phyloP scores from a whole-genome alignment of 1,140 invertebrate species.

The Scylla paramamosain region DNA sequence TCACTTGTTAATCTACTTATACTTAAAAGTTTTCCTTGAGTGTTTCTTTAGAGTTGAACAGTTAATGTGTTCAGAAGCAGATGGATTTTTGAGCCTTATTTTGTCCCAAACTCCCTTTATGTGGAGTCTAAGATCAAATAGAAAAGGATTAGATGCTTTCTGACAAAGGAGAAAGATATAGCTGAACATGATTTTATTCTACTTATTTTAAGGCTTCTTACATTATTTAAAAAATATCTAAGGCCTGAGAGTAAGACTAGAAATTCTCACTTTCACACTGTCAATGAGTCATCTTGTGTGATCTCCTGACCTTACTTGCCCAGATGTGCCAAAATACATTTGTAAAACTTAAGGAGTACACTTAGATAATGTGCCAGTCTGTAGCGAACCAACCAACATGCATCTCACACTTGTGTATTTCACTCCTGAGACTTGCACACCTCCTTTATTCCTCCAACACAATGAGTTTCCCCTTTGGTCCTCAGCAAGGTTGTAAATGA shows the following conservation, averaged over 20 bases:
- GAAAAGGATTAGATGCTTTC: too few relatives aligned
- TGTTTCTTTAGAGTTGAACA: not conserved
- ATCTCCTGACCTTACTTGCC: slow-evolving; percentile 1
- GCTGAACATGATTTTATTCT: not conserved
- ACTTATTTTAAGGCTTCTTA: not conserved
- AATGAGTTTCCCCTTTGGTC: not conserved
- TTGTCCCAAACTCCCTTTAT: too few relatives aligned
- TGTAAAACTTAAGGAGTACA: not conserved
- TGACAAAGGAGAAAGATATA: not conserved
- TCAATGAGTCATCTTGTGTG: not conserved
- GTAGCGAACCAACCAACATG: not conserved
- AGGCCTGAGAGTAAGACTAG: not conserved
- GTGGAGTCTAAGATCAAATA: too few relatives aligned
- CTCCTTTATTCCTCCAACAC: not conserved
- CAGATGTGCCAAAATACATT: slow-evolving; percentile 14
- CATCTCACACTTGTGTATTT: not conserved
- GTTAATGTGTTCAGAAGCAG: not conserved
- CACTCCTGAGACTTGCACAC: not conserved
- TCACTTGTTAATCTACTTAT: not conserved
- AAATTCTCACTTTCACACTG: not conserved
- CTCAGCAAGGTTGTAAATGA: not conserved
- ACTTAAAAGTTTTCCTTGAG: not conserved
- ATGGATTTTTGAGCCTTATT: not conserved
- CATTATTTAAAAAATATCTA: not conserved
- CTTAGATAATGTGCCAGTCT: slow-evolving; percentile 1